A percentile compares a stretch with the other conserved stretches of the same genome.
phyloP scores from a whole-genome alignment of 2,797 vertebrate species.

The Orientallactaga sibirica region DNA sequence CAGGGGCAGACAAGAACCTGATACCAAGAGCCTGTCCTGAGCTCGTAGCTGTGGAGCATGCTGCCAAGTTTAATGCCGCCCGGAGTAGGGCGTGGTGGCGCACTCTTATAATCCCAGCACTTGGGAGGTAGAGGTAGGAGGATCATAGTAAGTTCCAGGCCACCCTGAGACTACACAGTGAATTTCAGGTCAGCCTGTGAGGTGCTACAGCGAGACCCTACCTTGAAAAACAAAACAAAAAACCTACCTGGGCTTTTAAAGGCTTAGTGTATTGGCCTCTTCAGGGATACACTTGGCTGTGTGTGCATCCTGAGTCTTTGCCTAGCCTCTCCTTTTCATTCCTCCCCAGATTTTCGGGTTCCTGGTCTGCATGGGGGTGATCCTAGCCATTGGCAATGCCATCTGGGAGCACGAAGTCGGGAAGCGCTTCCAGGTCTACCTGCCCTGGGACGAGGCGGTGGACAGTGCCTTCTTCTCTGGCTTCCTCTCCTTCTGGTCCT shows the following conservation, averaged over 20 bases:
- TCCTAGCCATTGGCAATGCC: constrained; percentile 95
- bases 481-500: constrained; percentile 98
- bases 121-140: too few relatives aligned
- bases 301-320: not conserved
- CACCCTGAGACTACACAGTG: too few relatives aligned
- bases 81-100: too few relatives aligned
- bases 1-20: not conserved
- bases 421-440: constrained; percentile 94
- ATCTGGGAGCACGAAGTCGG: constrained; percentile 97
- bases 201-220: too few relatives aligned
- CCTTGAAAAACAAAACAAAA: too few relatives aligned
- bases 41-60: not conserved
- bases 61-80: not conserved
- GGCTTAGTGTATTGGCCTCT: not conserved
- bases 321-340: not conserved
- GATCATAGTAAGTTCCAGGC: too few relatives aligned
- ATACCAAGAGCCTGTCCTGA: not conserved
- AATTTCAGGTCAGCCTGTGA: too few relatives aligned
- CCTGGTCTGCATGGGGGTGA: constrained; percentile 97
- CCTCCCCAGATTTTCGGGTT: constrained; percentile 95
- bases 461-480: constrained; percentile 95
- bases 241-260: not conserved
- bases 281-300: not conserved
- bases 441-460: constrained; percentile 95
- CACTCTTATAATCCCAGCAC: too few relatives aligned